Evolutionary conservation across 1,140 invertebrate genomes (phyloP).

Genomic region (Tetragnatha versicolor): DNA sequence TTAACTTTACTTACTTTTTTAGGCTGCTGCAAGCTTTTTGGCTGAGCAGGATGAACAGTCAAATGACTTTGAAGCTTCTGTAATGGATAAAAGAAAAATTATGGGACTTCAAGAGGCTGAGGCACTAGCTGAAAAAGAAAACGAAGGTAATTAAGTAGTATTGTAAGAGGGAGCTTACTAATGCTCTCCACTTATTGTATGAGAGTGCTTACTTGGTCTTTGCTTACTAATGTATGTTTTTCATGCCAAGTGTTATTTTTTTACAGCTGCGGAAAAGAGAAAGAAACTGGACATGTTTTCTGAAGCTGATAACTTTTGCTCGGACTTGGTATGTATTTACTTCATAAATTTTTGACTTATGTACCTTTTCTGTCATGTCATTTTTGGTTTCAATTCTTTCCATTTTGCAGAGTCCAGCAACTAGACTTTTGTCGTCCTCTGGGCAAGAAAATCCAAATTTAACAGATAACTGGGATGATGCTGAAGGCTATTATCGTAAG

Average conservation of each 20-base stretch:
- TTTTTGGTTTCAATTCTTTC: neutral
- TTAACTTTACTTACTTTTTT: neutral
- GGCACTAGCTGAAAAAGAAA: slow-evolving; percentile 38
- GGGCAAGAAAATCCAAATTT: slow-evolving; percentile 86
- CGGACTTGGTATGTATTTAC: slow-evolving; percentile 77
- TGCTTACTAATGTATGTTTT: no score
- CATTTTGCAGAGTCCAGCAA: slow-evolving; percentile 76
- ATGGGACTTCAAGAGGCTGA: slow-evolving; percentile 49
- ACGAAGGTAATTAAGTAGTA: slow-evolving; percentile 35
- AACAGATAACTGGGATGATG: slow-evolving; percentile 99
- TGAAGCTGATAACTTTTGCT: slow-evolving; percentile 86
- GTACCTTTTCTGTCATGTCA: slow-evolving; percentile 40
- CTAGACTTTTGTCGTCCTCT: slow-evolving; percentile 72
- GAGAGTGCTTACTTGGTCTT: no score
- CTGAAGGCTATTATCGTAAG: slow-evolving; percentile 94
- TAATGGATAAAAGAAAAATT: slow-evolving; percentile 60
- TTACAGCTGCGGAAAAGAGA: slow-evolving; percentile 57
- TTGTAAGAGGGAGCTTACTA: no score
- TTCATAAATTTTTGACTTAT: slow-evolving; percentile 33
- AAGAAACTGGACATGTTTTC: slow-evolving; percentile 81
- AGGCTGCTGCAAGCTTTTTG: slow-evolving; percentile 50
- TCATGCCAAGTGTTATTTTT: neutral
- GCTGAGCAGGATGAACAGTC: slow-evolving; percentile 55
- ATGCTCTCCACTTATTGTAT: no score
- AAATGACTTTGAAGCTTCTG: slow-evolving; percentile 62